These are phyloP conservation scores for Ataeniobius toweri DNA, from an alignment of 2,797 vertebrate genomes.

Conservation along the genomic window DNA sequence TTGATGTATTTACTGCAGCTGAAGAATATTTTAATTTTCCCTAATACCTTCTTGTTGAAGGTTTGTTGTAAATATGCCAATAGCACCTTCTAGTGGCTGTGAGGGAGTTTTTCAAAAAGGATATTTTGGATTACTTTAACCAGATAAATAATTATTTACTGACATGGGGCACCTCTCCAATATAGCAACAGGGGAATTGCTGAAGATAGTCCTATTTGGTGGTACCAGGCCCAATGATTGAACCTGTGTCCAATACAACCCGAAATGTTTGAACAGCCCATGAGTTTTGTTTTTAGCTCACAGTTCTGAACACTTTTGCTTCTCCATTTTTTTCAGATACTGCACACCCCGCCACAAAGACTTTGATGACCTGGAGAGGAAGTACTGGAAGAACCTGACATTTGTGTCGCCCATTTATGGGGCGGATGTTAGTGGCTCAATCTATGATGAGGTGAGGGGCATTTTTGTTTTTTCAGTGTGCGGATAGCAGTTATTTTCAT, in stretches of 20 bases:
- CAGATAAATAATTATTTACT: neutral
- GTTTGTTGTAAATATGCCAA: neutral
- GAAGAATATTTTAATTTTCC: neutral
- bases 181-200: too few relatives aligned
- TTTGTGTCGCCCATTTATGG: slow-evolving; percentile 98
- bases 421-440: slow-evolving; percentile 94
- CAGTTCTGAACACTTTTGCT: neutral
- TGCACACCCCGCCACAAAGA: slow-evolving; percentile 96
- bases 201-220: neutral
- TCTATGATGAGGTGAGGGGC: slow-evolving; percentile 89
- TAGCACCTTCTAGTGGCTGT: neutral
- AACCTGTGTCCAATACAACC: neutral
- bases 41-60: neutral
- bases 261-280: neutral
- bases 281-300: neutral
- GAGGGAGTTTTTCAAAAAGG: neutral
- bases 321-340: slow-evolving; percentile 82
- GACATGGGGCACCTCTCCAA: neutral
- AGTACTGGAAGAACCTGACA: slow-evolving; percentile 98
- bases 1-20: neutral
- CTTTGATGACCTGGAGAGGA: slow-evolving; percentile 96
- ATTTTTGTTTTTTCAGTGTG: neutral
- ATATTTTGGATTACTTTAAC: neutral
- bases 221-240: neutral
- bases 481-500: neutral